A percentile compares a stretch with the other conserved stretches of the same genome.
Evolutionary conservation across 2,888 invertebrate genomes (phyloP).

Genomic region (Aquatica leii): DNA sequence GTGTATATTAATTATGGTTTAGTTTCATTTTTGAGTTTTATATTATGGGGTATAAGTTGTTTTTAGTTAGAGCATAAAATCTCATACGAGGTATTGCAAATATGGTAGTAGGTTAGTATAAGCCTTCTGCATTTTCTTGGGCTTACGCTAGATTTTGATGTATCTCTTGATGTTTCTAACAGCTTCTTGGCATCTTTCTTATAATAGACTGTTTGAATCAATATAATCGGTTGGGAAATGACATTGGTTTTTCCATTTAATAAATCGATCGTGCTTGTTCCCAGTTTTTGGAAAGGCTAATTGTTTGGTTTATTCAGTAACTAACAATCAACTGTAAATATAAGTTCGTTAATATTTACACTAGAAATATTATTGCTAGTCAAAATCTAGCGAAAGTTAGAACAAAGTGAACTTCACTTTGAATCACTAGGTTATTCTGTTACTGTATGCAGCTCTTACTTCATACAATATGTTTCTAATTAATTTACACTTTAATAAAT

Average conservation of each 20-base stretch:
- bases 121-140: conserved; percentile 53
- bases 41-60: conserved; percentile 38
- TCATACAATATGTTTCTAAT: conserved; percentile 42
- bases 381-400: conserved; percentile 44
- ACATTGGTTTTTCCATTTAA: neutral
- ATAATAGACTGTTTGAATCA: neutral
- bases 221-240: neutral
- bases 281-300: neutral
- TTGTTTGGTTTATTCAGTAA: neutral
- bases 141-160: conserved; percentile 59
- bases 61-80: conserved; percentile 35
- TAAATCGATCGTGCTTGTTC: neutral
- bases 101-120: conserved; percentile 53
- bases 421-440: conserved; percentile 42
- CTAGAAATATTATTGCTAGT: conserved; percentile 22
- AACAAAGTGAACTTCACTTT: conserved; percentile 38
- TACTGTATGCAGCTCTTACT: conserved; percentile 48
- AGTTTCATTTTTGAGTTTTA: conserved; percentile 40
- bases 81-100: conserved; percentile 25
- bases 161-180: conserved; percentile 32
- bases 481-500: conserved; percentile 60
- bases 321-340: conserved; percentile 10
- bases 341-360: neutral
- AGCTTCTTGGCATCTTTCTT: conserved; percentile 26
- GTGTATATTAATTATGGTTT: conserved; percentile 42